Evolutionary conservation across 2,888 invertebrate species (phyloP).

Genomic region (Prostheceraeus crozeri): DNA sequence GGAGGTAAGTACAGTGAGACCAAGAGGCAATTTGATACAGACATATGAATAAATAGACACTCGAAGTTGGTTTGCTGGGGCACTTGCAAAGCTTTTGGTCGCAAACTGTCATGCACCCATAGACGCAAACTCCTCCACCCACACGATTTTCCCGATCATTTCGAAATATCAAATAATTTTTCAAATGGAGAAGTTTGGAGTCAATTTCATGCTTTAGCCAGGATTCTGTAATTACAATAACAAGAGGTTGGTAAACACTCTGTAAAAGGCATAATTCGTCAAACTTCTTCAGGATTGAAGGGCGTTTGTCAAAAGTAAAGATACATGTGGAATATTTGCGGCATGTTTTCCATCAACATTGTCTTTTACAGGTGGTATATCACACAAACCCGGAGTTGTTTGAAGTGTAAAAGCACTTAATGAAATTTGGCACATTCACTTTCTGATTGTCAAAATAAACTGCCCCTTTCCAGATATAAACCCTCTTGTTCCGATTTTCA

Average conservation of each 20-base stretch:
- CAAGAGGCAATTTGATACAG: slow-evolving; percentile 9
- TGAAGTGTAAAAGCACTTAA: no score
- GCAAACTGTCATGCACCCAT: slow-evolving; percentile 8
- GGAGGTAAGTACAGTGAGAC: slow-evolving; percentile 12
- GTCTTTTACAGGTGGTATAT: no score
- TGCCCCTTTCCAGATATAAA: no score
- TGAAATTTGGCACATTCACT: no score
- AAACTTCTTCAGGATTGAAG: no score
- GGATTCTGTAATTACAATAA: background rate
- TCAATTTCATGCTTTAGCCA: slow-evolving; percentile 21
- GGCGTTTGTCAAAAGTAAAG: no score
- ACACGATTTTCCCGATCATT: slow-evolving; percentile 9
- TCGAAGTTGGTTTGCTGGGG: slow-evolving; percentile 8
- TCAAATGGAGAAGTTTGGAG: slow-evolving; percentile 11
- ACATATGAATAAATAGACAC: slow-evolving; percentile 2
- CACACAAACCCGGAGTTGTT: no score
- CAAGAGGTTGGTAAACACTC: background rate
- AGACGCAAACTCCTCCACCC: slow-evolving; percentile 27
- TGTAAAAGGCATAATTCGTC: background rate
- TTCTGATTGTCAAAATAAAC: no score
- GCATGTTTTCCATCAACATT: no score
- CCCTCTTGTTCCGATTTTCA: no score
- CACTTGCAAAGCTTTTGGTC: slow-evolving; percentile 8
- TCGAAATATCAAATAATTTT: slow-evolving; percentile 21
- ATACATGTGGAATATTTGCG: no score